Base-by-base conservation (phyloP, 1,140 invertebrate genomes). In the Zaprionus taronus region DNA sequence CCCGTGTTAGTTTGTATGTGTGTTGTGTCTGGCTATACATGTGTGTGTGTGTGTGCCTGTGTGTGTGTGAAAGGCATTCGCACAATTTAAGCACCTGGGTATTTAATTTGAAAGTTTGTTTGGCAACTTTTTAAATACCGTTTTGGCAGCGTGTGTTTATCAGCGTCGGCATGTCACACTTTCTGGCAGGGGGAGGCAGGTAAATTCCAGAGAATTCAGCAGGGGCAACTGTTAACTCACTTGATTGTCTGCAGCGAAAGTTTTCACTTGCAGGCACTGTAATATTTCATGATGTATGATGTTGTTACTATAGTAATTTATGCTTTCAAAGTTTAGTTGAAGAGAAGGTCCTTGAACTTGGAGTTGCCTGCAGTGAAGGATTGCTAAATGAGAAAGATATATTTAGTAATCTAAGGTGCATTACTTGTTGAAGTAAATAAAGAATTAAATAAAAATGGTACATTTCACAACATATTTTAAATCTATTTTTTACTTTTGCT, bases 101-200 rank as follows among this genome's bases (percentile, higher is more conserved):
- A 77, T 86, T 86, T 86, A 79, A 83, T 87, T 86, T 86, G 66
- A 80, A 86, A 86, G 83, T 86, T 85, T 86, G 83, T 75, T 71
- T 58, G 79, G 77, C 66, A 87, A 86, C 80, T 83, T 86, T 85
- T 86, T 86, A 85, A 86, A 85, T 82, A 76, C 67, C 83, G 56
- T 76, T 84, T 75, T 64, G 26, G 7, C 66, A 79, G 58, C 61
- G 66, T 72, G 65, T 72, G 38, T 63, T 62, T 47, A 77, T 73
- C 81, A 82, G 61, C 67, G 60, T 83, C 69, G 68, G n/a, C 65
- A 55, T 71, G 72, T 67, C 80, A 83, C 64, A 81, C 47, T 81
- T 67, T 75, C 79, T 83, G 41, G 17, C 41, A 26, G 56, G 64
- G 64, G 14, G 7, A n/a, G 2, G 6, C 5, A 5, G 41, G 6